Evolutionary conservation across 2,888 invertebrate species (phyloP).

Genomic region (Thymelicus lineola): DNA sequence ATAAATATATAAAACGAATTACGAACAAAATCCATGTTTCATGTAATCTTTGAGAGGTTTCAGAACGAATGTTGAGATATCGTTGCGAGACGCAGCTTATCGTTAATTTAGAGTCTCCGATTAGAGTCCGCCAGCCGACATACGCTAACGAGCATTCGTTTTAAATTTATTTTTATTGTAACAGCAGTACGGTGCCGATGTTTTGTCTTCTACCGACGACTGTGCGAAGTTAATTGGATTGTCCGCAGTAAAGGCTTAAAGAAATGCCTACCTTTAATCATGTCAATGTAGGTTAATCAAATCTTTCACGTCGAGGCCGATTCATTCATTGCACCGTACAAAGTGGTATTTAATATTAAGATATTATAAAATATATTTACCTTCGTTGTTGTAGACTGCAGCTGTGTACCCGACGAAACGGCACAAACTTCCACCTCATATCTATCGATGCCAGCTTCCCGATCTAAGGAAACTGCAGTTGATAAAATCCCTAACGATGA

Average conservation of each 20-base stretch:
- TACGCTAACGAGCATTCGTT: conserved; percentile 81
- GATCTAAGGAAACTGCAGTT: conserved; percentile 92
- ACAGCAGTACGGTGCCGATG: conserved; percentile 74
- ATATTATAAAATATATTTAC: conserved; percentile 84
- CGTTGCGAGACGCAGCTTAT: conserved; percentile 76
- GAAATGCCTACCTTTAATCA: conserved; percentile 42
- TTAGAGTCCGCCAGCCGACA: conserved; percentile 77
- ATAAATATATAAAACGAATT: conserved; percentile 60
- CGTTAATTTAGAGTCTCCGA: conserved; percentile 82
- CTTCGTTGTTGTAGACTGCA: conserved; percentile 93
- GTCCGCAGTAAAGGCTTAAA: conserved; percentile 49
- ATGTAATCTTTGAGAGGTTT: conserved; percentile 73
- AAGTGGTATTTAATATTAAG: background rate
- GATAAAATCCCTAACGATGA: conserved; percentile 94
- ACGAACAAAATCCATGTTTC: conserved; percentile 73
- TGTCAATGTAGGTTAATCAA: conserved; percentile 37
- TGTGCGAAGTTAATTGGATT: conserved; percentile 78
- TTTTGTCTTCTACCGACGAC: conserved; percentile 76
- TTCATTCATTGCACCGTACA: background rate
- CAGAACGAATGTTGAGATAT: conserved; percentile 79
- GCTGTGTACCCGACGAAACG: conserved; percentile 89
- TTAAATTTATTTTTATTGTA: conserved; percentile 75
- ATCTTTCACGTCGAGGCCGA: conserved; percentile 2
- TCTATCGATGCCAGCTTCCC: conserved; percentile 92
- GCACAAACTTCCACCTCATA: conserved; percentile 95